Evolutionary conservation across 2,888 invertebrate species (phyloP), one percentile per base, ranked within the genome.

Genomic region (Cistogaster globosa): DNA sequence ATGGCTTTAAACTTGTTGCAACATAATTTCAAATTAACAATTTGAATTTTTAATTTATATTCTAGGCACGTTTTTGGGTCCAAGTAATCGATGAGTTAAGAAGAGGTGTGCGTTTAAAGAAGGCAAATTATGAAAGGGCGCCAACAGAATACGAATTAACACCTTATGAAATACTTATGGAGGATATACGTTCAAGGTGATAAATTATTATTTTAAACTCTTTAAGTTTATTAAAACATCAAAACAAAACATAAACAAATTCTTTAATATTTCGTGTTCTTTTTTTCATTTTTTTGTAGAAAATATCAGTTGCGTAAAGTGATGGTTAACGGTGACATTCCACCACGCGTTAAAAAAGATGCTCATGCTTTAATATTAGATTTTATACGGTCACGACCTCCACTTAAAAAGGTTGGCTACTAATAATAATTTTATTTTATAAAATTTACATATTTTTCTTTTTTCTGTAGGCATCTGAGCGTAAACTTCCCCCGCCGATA

Each of bases 121-220:
- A 98, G 93, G 96, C 97, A 38, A 95, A 95, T 91, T 96, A 88
- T 81, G 95, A 96, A 85, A 94, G 96, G 89, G 95, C 96, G 14
- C 96, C 96, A 11, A 96, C 97, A 84, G 98, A 98, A 92, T 98
- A 96, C 93, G 98, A 98, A 93, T 93, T 98, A 89, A 99, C 98
- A 62, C 98, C 98, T 16, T 98, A 98, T 91, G 98, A 99, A 93
- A 98, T 98, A 90, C 94, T 99, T 78, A 97, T 99, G 97, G 97
- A 98, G 92, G 98, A 99, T 91, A 98, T 99, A 90, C 94, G 98
- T 88, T 96, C 97, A 84, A 95, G 97, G 91, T 94, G 84, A 89
- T 18, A 18, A 53, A 1, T 53, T 18, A 53, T 53, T 53, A 20
- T 53, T 48, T 48, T n/a, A 42, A 14, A 48, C 45, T 45, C 2